Percentiles rank a stretch among this genome's conserved stretches.
Evolutionary conservation across 2,888 invertebrate species (phyloP).

Genomic region (Mesopsocus fuscifrons): DNA sequence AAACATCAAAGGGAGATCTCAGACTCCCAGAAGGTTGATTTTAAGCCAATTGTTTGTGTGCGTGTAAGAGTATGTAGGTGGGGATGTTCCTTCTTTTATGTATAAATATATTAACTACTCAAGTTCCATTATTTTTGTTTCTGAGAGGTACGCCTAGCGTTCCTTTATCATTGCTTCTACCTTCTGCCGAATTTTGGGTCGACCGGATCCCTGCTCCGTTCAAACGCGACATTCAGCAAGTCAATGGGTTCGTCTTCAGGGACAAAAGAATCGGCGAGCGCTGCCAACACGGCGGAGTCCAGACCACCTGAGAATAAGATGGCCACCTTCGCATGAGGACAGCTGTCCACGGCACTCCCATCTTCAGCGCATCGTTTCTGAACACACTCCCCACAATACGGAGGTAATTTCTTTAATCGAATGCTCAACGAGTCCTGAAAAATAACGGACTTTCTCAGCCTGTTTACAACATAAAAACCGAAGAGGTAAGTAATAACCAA

Average conservation of each 20-base stretch:
- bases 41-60: too few species aligned
- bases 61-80: too few species aligned
- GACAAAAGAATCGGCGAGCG: slow-evolving; percentile 52
- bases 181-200: neutral
- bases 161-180: neutral
- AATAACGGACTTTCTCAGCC: slow-evolving; percentile 20
- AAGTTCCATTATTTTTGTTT: too few species aligned
- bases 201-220: slow-evolving; percentile 17
- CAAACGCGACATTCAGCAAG: slow-evolving; percentile 88
- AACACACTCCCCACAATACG: slow-evolving; percentile 40
- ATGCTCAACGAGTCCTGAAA: slow-evolving; percentile 32
- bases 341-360: slow-evolving; percentile 18
- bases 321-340: slow-evolving; percentile 47
- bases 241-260: slow-evolving; percentile 53
- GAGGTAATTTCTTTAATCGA: slow-evolving; percentile 38
- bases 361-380: slow-evolving; percentile 9
- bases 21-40: too few species aligned
- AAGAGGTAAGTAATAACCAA: too few species aligned
- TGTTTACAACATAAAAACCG: too few species aligned
- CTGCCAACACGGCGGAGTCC: slow-evolving; percentile 83
- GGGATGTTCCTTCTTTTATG: too few species aligned
- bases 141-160: neutral
- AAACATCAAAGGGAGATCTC: too few species aligned
- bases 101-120: too few species aligned
- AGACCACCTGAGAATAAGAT: slow-evolving; percentile 91